Evolutionary conservation across 2,113 vertebrate species (phyloP).

Genomic region (Suricata suricatta): DNA sequence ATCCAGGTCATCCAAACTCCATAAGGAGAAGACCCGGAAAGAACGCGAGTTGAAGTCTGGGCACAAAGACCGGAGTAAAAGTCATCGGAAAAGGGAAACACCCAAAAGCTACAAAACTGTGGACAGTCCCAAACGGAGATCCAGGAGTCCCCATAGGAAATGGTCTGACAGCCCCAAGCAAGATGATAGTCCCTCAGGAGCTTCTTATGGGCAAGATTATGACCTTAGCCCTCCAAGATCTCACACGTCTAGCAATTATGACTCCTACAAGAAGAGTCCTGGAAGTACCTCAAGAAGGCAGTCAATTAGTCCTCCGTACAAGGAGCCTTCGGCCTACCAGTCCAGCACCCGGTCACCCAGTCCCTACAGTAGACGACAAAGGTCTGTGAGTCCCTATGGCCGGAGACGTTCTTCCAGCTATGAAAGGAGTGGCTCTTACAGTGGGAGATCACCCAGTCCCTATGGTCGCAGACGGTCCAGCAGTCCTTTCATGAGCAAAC

Average conservation of each 20-base stretch:
- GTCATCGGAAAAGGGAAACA: slow-evolving; percentile 92
- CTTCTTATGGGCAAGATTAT: slow-evolving; percentile 88
- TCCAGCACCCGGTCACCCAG: slow-evolving; percentile 86
- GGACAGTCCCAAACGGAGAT: slow-evolving; percentile 87
- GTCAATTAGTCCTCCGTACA: slow-evolving; percentile 92
- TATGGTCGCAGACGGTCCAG: slow-evolving; percentile 91
- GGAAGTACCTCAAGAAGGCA: slow-evolving; percentile 83
- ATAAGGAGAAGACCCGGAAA: slow-evolving; percentile 91
- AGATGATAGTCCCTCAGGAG: slow-evolving; percentile 91
- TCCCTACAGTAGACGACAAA: slow-evolving; percentile 90
- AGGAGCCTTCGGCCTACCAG: slow-evolving; percentile 90
- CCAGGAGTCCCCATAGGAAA: slow-evolving; percentile 91
- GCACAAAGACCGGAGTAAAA: slow-evolving; percentile 91
- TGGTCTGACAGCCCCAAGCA: slow-evolving; percentile 88
- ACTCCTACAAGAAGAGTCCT: slow-evolving; percentile 87
- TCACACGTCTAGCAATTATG: slow-evolving; percentile 87
- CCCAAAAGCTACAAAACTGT: slow-evolving; percentile 93
- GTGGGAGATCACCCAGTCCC: slow-evolving; percentile 89
- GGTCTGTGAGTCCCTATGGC: slow-evolving; percentile 91
- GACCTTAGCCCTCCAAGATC: slow-evolving; percentile 90
- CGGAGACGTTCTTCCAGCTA: slow-evolving; percentile 95
- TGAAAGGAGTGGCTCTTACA: slow-evolving; percentile 92
- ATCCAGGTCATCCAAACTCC: slow-evolving; percentile 82
- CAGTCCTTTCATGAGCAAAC: slow-evolving; percentile 93
- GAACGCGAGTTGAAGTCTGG: slow-evolving; percentile 91